These are phyloP conservation scores for Phengaris arion DNA, from an alignment of 2,888 invertebrate genomes.

Conservation along the genomic window DNA sequence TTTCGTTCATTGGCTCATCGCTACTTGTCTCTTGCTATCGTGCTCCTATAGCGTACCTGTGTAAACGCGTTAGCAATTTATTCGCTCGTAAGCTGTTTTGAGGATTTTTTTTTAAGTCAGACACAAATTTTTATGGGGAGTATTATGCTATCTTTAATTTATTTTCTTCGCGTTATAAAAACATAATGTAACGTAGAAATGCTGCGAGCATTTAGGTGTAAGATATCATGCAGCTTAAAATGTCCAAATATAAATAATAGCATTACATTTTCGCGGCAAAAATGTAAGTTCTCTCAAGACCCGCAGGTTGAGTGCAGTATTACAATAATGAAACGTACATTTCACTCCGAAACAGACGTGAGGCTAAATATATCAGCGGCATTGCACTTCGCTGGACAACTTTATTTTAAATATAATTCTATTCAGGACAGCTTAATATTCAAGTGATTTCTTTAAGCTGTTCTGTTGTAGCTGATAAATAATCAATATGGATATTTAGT, in stretches of 20 bases:
- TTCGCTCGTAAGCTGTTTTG: too few relatives aligned
- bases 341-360: constrained; percentile 43
- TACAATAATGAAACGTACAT: constrained; percentile 48
- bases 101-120: too few relatives aligned
- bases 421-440: constrained; percentile 14
- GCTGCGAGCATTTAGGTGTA: constrained; percentile 15
- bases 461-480: not conserved
- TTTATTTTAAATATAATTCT: constrained; percentile 36
- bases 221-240: constrained; percentile 27
- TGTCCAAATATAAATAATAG: constrained; percentile 39
- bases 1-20: too few relatives aligned
- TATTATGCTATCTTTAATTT: not conserved
- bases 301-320: constrained; percentile 45
- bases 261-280: constrained; percentile 41
- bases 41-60: too few relatives aligned
- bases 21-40: too few relatives aligned
- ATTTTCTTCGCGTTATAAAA: not conserved
- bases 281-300: constrained; percentile 41
- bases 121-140: too few relatives aligned
- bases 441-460: not conserved
- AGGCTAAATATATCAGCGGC: constrained; percentile 41
- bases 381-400: constrained; percentile 41
- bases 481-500: not conserved
- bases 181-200: not conserved
- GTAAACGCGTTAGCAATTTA: too few relatives aligned